These are phyloP conservation scores for Melanotaenia maccullochi DNA, from an alignment of 2,797 vertebrate species.

Conservation along the genomic window DNA sequence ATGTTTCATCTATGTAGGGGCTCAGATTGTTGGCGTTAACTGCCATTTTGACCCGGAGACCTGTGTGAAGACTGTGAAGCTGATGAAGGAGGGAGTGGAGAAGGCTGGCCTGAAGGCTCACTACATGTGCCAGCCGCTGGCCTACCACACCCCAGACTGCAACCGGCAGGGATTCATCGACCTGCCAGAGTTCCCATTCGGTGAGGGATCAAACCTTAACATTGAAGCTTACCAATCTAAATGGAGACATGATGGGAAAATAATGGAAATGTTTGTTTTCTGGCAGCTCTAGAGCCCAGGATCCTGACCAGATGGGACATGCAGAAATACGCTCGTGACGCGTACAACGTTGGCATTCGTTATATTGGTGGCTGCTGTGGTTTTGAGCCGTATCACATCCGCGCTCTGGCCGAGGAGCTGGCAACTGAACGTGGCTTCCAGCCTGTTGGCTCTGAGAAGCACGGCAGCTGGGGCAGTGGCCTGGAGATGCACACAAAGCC, in stretches of 20 bases:
- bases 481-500: constrained; percentile 95
- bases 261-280: not conserved
- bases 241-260: not conserved
- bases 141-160: constrained; percentile 94
- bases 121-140: constrained; percentile 92
- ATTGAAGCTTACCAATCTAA: not conserved
- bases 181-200: constrained; percentile 94
- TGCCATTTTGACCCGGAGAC: constrained; percentile 95
- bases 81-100: constrained; percentile 94
- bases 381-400: constrained; percentile 92
- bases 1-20: constrained; percentile 78
- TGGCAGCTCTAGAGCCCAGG: constrained; percentile 90
- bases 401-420: constrained; percentile 92
- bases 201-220: constrained; percentile 71
- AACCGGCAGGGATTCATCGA: constrained; percentile 95
- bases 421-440: constrained; percentile 86
- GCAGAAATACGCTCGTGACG: constrained; percentile 91
- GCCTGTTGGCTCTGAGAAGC: constrained; percentile 90
- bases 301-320: constrained; percentile 91
- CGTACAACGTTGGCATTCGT: constrained; percentile 88
- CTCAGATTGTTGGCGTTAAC: constrained; percentile 92
- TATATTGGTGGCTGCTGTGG: constrained; percentile 95
- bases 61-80: constrained; percentile 87
- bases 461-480: constrained; percentile 88
- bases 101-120: constrained; percentile 89